A percentile compares a stretch with the other conserved stretches of the same genome.
Conservation (phyloP, 2,113 vertebrate genomes). For the Cinclus mexicanus region DNA sequence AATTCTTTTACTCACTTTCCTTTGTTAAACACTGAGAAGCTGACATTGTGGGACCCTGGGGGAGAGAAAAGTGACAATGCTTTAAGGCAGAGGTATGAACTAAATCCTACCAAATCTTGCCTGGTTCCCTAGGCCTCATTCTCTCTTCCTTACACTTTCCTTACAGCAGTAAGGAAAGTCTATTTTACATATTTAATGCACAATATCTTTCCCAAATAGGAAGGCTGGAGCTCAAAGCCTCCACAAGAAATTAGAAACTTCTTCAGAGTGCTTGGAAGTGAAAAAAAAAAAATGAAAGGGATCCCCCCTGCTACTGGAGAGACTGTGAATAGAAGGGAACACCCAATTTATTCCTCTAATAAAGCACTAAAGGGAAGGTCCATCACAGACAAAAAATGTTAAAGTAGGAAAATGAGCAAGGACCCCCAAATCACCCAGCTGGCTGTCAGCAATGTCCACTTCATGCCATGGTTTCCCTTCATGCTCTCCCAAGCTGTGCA, state of each 20-base stretch:
- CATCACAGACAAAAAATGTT: background rate
- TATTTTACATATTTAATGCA: background rate
- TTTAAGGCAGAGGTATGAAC: background rate
- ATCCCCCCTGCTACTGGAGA: background rate
- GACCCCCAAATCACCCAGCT: background rate
- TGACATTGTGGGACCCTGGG: slow-evolving; percentile 78
- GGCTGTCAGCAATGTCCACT: background rate
- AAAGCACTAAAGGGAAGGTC: background rate
- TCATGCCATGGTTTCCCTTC: background rate
- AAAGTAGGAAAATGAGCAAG: background rate
- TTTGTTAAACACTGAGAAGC: slow-evolving; percentile 77
- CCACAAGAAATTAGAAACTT: background rate
- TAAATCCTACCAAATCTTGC: background rate
- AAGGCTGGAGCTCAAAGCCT: background rate
- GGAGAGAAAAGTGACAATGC: background rate
- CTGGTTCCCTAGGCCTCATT: background rate
- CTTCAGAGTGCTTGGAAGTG: background rate
- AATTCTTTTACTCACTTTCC: slow-evolving; percentile 73
- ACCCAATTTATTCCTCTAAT: background rate
- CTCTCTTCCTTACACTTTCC: background rate
- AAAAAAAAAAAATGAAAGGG: background rate
- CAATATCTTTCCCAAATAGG: background rate
- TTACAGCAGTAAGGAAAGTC: background rate
- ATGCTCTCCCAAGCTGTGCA: background rate
- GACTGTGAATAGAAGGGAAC: background rate